Base-by-base conservation (phyloP, 2,797 vertebrate genomes). In the Saxicola maurus region DNA sequence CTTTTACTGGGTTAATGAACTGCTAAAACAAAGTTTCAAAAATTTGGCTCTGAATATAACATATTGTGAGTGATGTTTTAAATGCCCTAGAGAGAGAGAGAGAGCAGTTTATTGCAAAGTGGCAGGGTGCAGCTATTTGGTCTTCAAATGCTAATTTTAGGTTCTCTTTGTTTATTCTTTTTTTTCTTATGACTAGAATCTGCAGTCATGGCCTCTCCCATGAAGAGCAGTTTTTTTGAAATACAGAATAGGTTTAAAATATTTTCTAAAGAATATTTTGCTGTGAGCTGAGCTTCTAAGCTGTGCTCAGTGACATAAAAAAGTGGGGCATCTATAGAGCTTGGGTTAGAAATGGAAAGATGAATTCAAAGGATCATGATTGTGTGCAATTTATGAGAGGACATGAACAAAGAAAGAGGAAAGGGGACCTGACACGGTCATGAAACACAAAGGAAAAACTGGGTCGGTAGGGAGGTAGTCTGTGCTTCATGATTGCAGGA, bases 381-480 rank as follows among this genome's bases (percentile, higher is more conserved):
- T 51, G 11, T 75, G 30, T 43, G 30, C 30, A 42, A 17, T 86
- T 78, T 73, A 13, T 66, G 35, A 53, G n/a, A 79, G n/a, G 14
- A 64, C 28, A 21, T 52, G 46, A 90, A 69, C 33, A 84, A 83
- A 87, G 42, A 43, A 75, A n/a, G 45, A 69, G 13, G 56, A 71
- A 85, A 30, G 43, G 35, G 17, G 23, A 27, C 33, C 42, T 67
- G 61, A 16, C 17, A 40, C 0, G 5, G 38, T 79, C 49, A 31
- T 56, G 64, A 73, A 75, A 66, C 79, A 38, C 4, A 76, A 79
- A 59, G 31, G 37, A 62, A 23, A 57, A 73, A 73, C 28, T 4
- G 9, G 21, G 28, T 85, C 3, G 52, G 20, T 60, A 25, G 46
- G 40, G 43, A 69, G 52, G n/a, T 60, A 10, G 21, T 27, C 15